Percentiles rank a stretch among this genome's conserved stretches.
Evolutionary conservation across 2,113 vertebrate genomes (phyloP).

Genomic region (Cryptomyrus ogoouensis): DNA sequence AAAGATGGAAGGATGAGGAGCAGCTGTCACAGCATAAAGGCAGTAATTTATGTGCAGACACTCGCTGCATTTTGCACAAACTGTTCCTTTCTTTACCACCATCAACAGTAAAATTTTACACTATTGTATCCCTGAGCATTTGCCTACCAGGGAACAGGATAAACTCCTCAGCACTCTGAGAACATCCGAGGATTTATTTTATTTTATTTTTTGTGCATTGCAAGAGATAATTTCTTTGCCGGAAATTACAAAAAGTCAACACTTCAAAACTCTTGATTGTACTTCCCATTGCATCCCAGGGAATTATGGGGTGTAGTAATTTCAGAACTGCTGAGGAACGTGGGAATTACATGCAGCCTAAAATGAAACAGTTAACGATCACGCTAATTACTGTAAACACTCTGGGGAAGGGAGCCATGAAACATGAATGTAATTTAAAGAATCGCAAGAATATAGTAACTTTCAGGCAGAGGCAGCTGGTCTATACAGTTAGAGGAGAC

Average conservation of each 20-base stretch:
- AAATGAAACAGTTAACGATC: neutral
- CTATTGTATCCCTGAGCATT: neutral
- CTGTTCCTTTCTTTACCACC: neutral
- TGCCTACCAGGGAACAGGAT: neutral
- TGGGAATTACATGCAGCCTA: neutral
- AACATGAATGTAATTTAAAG: neutral
- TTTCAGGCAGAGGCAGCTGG: neutral
- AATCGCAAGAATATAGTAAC: neutral
- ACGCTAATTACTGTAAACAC: neutral
- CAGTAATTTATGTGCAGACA: neutral
- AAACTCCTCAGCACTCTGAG: neutral
- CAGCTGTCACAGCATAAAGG: neutral
- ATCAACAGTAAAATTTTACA: neutral
- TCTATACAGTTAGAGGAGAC: neutral
- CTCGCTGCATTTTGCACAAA: neutral
- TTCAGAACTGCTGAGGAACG: neutral
- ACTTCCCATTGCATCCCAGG: neutral
- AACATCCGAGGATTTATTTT: neutral
- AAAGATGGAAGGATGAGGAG: neutral
- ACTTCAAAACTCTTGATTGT: neutral
- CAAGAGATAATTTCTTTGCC: neutral
- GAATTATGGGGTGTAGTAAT: neutral
- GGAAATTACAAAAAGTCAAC: neutral
- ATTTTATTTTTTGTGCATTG: neutral
- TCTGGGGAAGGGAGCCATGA: neutral